Conservation (phyloP, 2,888 invertebrate genomes). For the Dichetophora obliterata region DNA sequence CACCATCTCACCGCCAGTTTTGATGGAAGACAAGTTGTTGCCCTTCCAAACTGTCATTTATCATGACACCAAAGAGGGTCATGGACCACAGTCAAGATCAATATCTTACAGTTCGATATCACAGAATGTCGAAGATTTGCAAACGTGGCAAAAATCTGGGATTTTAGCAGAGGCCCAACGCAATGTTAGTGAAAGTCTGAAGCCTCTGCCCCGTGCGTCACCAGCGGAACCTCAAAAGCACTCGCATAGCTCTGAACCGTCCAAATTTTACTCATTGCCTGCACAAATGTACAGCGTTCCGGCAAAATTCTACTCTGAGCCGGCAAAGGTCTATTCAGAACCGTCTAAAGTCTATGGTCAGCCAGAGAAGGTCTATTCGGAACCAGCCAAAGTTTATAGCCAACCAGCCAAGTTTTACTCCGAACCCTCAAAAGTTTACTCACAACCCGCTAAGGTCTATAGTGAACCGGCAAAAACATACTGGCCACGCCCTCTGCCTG, state of each 20-base stretch:
- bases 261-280: conserved; percentile 72
- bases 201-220: conserved; percentile 52
- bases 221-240: conserved; percentile 3
- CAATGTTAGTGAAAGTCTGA: conserved; percentile 65
- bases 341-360: conserved; percentile 73
- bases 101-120: conserved; percentile 73
- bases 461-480: conserved; percentile 72
- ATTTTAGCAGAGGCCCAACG: conserved; percentile 64
- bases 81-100: conserved; percentile 70
- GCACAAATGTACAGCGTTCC: conserved; percentile 71
- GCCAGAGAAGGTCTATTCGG: conserved; percentile 71
- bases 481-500: conserved; percentile 67
- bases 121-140: conserved; percentile 65
- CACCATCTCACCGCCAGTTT: conserved; percentile 37
- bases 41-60: conserved; percentile 73
- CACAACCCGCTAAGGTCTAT: conserved; percentile 73
- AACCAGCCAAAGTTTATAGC: conserved; percentile 72
- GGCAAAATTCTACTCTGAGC: conserved; percentile 73
- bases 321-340: conserved; percentile 73
- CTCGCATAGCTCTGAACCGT: conserved; percentile 70
- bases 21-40: conserved; percentile 61
- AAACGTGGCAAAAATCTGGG: conserved; percentile 60
- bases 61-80: conserved; percentile 68
- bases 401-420: conserved; percentile 75
- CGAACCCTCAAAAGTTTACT: conserved; percentile 73